phyloP scores from a whole-genome alignment of 2,888 invertebrate genomes.

The Platycnemis pennipes region DNA sequence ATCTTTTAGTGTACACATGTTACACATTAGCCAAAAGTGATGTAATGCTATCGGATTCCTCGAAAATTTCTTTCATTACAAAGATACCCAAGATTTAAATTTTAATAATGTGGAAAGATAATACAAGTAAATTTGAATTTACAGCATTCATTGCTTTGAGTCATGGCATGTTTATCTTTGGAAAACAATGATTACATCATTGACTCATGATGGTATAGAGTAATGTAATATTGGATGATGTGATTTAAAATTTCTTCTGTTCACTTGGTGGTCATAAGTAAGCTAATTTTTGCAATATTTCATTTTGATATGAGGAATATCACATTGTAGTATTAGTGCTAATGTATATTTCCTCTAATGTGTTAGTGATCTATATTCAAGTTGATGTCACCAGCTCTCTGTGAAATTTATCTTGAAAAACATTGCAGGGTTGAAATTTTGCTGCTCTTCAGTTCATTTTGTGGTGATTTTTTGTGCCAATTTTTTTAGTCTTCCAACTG shows the following conservation, averaged over 20 bases:
- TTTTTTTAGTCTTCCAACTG: not conserved
- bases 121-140: not conserved
- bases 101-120: not conserved
- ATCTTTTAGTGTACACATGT: not conserved
- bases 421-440: not conserved
- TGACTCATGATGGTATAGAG: not conserved
- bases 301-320: not conserved
- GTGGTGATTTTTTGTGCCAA: not conserved
- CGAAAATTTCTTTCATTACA: not conserved
- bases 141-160: not conserved
- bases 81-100: too few species aligned
- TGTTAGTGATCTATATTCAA: not conserved
- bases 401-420: constrained; percentile 61
- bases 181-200: not conserved
- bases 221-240: not conserved
- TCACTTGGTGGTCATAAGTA: not conserved
- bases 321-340: not conserved
- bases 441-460: not conserved
- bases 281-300: not conserved
- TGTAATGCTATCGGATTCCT: not conserved
- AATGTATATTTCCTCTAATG: not conserved
- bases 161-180: too few species aligned
- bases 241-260: not conserved
- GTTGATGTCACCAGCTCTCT: constrained; percentile 36
- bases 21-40: not conserved